Evolutionary conservation across 2,797 vertebrate species (phyloP), one percentile per base, ranked within the genome.

Genomic region (Trichosurus vulpecula): DNA sequence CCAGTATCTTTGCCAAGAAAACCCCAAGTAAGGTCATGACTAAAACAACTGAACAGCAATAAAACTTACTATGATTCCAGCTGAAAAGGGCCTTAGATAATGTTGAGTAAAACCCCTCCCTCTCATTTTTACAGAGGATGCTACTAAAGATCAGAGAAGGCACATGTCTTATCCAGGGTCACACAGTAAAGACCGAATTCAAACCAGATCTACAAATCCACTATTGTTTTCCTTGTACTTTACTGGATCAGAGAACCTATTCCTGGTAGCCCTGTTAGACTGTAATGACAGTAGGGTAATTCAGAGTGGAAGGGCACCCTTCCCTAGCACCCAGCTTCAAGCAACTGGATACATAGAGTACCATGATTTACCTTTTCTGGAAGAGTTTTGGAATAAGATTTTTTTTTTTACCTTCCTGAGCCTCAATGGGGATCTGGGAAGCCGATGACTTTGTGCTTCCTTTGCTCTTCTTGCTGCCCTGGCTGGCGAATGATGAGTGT

Each of bases 401-500:
- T 27, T 66, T 27, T 74, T 74, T 0, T 0, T 98, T 98, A 99
- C 99, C 99, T 96, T 99, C 99, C 98, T 99, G 99, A 0, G 99
- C 99, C 97, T 99, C 99, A 52, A 99, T 99, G 74, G 99, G 99
- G 93, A 99, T 99, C 98, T 99, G 99, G 14, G 99, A 99, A 91
- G 99, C 98, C 95, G 99, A 98, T 0, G 99, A 99, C 95, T 99
- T 99, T 95, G 99, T 99, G 98, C 99, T 99, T 97, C 99, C 98
- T 98, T 99, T 99, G 98, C 99, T 99, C 98, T 99, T 99, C 98
- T 99, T 99, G 98, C 99, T 99, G 98, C 99, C 98, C 98, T 99
- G 99, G 98, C 99, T 99, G 98, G 99, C 99, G 98, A 99, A 99
- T 96, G 99, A 99, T 0, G 99, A 99, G 98, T 99, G 99, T 0